Base-by-base conservation (phyloP, 2,888 invertebrate genomes). In the Lasioglossum marginatum region DNA sequence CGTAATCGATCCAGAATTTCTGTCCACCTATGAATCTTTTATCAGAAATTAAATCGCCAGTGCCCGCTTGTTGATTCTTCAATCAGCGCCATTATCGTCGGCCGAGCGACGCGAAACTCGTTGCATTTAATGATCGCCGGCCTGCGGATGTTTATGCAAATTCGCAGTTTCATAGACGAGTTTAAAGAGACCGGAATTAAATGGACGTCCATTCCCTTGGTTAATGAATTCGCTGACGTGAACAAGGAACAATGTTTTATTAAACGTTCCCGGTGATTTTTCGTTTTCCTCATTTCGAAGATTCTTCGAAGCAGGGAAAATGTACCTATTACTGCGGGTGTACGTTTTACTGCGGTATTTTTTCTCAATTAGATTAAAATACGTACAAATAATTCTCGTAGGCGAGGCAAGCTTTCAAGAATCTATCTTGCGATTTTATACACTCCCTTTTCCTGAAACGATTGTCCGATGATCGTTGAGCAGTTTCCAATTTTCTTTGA, bases 1-100 rank as follows among this genome's bases (percentile, higher is more conserved):
- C 57, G 79, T 77, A 79, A 83, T 84, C 85, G 68, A 77, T 85
- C 79, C 63, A 63, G 77, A 86, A 85, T 85, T 80, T 52, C 37
- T 37, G 72, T 23, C 63, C 16, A 37, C 19, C 37, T 37, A 37
- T 10, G 23, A 68, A 37, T 23, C 34, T n/a, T 40, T 68, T 48
- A 40, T 72, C 19, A 40, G 45, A 57, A 45, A 63, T 70, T 52
- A 77, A 85, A 80, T 85, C 80, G 66, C 63, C 80, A 34, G 34
- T 70, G 52, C 60, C 73, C 68, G 63, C 66, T 16, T 37, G 23
- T 43, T 52, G 73, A 40, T 40, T 8, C 14, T n/a, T 37, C 34
- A 23, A 27, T 27, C 60, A 14, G 14, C 14, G 60, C 60, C 16
- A 16, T 31, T n/a, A 6, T 31, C 60, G 60, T 63, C 60, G 10